Evolutionary conservation across 2,113 vertebrate species (phyloP), one percentile per base, ranked within the genome.

Genomic region (Sciurus niger): DNA sequence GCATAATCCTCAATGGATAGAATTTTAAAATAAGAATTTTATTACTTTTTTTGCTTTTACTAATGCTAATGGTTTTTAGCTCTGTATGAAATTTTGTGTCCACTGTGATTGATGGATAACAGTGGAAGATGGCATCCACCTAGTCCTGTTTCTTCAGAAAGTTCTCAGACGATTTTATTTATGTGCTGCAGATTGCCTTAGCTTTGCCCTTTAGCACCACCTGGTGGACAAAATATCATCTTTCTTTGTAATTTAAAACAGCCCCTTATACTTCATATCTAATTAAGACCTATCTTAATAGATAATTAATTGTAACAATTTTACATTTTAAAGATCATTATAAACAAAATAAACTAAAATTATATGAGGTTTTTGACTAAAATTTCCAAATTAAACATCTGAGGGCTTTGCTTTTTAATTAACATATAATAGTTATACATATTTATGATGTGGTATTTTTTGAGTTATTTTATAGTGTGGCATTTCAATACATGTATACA

Each of bases 141-240:
- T 7, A 72, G 55, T 20, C 53, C 18, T 40, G 16, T 68, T 82
- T 92, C 65, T 91, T 96, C 28, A 78, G 37, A 70, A 90, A 73
- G 79, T 90, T 87, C 0, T 46, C 77, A 95, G 25, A 80, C 51
- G 58, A 68, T 90, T 79, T 96, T 94, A 89, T 90, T 96, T 80
- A 70, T 87, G 53, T 2, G 20, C 70, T 78, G 77, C 46, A 28
- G 48, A 60, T 90, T 93, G 55, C 77, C 65, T 92, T 95, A 93
- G 63, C 46, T 74, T 94, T 96, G 95, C 78, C 94, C 58, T 79
- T 97, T 94, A 98, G 98, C 98, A 97, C 99, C 99, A 99, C 98
- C 99, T 99, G 98, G 98, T 98, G 99, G 99, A 92, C 60, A 4
- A 32, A 96, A 86, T 48, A 0, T 60, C 84, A 17, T 94, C 92